Base-by-base conservation (phyloP, 2,888 invertebrate genomes). In the Oscheius sp. region DNA sequence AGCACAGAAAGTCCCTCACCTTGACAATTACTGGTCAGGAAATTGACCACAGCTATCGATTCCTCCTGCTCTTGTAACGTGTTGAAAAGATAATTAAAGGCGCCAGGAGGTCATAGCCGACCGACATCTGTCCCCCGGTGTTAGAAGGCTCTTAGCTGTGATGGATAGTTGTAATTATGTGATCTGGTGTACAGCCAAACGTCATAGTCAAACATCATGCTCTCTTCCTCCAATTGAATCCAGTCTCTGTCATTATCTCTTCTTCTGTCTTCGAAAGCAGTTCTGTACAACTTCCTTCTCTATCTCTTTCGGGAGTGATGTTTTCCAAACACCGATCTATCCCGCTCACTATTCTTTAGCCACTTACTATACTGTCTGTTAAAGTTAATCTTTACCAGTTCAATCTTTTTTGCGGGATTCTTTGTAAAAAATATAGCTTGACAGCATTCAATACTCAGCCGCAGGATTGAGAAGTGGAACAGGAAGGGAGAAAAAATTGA, bases 111-210 rank as follows among this genome's bases (percentile, higher is more conserved):
- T 42, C 42, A 42, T 3, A 42, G 42, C 42, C 42, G 42, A 42
- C 42, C 48, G 63, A 63, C 63, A 63, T 63, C 63, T 63, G 63
- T 63, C 63, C 48, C 21, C n/a, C 35, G 60, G 35, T 60, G 60
- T 60, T 60, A 60, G 60, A 42, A 42, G 37, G 60, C 35, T 35
- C 60, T 60, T 60, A 48, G 42, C n/a, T 48, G 63, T 63, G 63
- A 63, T 63, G 63, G 63, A 63, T 63, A 48, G 63, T 47, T 48
- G 48, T 63, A 63, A 63, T 63, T 63, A 63, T 48, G 63, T 37
- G 42, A 42, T 7, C 42, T 42, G 47, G 48, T 33, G 60, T 60
- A 60, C 60, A 60, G 60, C 60, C 9, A 29, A 29, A 13, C 53
- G n/a, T 53, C 53, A 13, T 9, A 11, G 50, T 50, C 50, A 50